These are phyloP conservation scores for Drosophila kepulauana DNA, from an alignment of 1,140 invertebrate genomes.

Conservation along the genomic window DNA sequence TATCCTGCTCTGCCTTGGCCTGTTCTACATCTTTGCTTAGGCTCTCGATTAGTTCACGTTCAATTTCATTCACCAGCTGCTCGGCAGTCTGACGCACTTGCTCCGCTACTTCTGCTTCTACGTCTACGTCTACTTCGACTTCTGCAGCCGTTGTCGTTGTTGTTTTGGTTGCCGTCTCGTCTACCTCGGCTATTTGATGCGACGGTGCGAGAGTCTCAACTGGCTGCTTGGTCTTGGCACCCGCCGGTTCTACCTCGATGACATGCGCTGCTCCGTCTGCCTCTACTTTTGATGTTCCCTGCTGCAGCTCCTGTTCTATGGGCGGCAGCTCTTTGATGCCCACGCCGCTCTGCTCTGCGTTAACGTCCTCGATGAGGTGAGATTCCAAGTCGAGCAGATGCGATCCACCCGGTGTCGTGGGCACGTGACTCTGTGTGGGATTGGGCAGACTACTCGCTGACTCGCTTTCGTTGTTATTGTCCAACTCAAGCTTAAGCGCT, in stretches of 20 bases:
- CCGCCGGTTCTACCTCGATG: slow-evolving; percentile 79
- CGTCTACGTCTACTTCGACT: slow-evolving; percentile 45
- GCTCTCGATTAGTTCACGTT: slow-evolving; percentile 70
- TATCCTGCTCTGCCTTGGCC: slow-evolving; percentile 48
- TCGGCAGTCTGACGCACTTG: slow-evolving; percentile 70
- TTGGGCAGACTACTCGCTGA: slow-evolving; percentile 5
- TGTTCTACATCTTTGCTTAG: slow-evolving; percentile 71
- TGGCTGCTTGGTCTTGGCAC: slow-evolving; percentile 64
- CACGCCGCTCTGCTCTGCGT: slow-evolving; percentile 61
- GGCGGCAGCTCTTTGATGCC: slow-evolving; percentile 79
- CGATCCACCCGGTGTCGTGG: slow-evolving; percentile 66
- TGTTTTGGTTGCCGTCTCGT: slow-evolving; percentile 57
- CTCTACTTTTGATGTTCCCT: slow-evolving; percentile 74
- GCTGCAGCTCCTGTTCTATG: slow-evolving; percentile 71
- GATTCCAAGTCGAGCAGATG: slow-evolving; percentile 81
- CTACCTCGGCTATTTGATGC: slow-evolving; percentile 71
- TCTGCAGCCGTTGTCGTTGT: slow-evolving; percentile 29
- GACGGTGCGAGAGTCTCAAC: slow-evolving; percentile 60
- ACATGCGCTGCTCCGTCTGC: slow-evolving; percentile 60
- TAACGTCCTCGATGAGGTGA: slow-evolving; percentile 79
- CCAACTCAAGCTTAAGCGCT: slow-evolving; percentile 54
- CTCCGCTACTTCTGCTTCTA: slow-evolving; percentile 28
- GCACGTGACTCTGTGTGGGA: slow-evolving; percentile 30
- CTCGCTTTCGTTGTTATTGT: slow-evolving; percentile 52
- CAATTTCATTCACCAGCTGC: slow-evolving; percentile 74